Conservation (phyloP, 2,888 invertebrate genomes). For the Chrysotoxum bicinctum region DNA sequence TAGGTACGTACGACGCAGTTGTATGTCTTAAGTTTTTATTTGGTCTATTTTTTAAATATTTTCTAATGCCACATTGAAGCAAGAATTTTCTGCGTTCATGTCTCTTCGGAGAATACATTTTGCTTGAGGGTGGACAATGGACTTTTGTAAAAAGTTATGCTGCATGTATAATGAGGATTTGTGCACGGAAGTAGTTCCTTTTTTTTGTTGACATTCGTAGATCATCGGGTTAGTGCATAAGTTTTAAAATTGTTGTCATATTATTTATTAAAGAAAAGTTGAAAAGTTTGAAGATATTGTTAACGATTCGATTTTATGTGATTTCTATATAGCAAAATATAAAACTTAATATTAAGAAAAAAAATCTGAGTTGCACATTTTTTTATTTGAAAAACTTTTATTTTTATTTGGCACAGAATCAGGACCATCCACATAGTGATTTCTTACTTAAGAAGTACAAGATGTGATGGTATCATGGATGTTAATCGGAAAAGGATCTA, state of each 20-base stretch:
- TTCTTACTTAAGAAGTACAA: too few species aligned
- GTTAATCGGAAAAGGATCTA: too few species aligned
- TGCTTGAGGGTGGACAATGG: not conserved
- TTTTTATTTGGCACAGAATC: too few species aligned
- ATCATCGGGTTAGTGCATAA: slow-evolving; percentile 3
- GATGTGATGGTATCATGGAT: too few species aligned
- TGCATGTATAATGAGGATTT: slow-evolving; percentile 10
- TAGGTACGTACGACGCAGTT: not conserved
- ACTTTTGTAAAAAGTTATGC: slow-evolving; percentile 2
- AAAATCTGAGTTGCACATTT: not conserved
- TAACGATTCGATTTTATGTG: not conserved
- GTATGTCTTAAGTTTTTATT: not conserved
- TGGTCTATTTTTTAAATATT: not conserved
- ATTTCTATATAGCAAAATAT: not conserved
- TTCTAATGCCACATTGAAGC: not conserved
- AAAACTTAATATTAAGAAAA: not conserved
- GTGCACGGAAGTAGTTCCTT: not conserved
- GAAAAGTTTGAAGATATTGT: not conserved
- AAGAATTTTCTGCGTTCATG: not conserved
- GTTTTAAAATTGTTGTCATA: not conserved
- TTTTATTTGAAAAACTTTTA: too few species aligned
- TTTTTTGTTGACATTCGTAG: not conserved
- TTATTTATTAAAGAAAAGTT: not conserved
- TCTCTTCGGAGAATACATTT: not conserved
- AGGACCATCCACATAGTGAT: too few species aligned